A percentile compares a stretch with the other conserved stretches of the same genome.
Evolutionary conservation across 2,888 invertebrate species (phyloP).

Genomic region (Strigamia crassipes): DNA sequence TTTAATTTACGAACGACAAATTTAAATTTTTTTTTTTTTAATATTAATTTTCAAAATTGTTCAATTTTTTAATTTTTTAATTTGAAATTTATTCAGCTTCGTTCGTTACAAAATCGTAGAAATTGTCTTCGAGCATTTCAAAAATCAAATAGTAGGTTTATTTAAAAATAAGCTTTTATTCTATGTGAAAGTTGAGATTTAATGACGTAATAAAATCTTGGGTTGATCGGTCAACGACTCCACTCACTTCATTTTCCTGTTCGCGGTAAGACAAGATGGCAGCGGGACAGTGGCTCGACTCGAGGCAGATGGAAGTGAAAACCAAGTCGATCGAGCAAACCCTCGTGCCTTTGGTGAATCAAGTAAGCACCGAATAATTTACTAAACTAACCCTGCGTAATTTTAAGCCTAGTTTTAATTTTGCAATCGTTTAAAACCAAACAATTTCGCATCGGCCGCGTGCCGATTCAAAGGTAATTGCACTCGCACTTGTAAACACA

Average conservation of each 20-base stretch:
- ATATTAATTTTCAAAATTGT: neutral
- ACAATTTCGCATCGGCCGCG: neutral
- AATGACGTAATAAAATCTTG: neutral
- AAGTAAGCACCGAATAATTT: conserved; percentile 68
- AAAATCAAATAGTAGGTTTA: too few species aligned
- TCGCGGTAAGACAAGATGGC: conserved; percentile 46
- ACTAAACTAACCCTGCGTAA: neutral
- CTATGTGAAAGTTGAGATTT: neutral
- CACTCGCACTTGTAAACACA: neutral
- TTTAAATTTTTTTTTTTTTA: too few species aligned
- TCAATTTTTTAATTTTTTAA: too few species aligned
- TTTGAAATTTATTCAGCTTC: too few species aligned
- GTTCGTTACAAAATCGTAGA: too few species aligned
- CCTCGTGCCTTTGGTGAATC: conserved; percentile 88
- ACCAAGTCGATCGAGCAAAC: conserved; percentile 94
- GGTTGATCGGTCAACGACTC: conserved; percentile 33
- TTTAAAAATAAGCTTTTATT: neutral
- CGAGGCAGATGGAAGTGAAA: conserved; percentile 74
- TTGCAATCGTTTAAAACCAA: neutral
- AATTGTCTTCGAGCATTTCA: too few species aligned
- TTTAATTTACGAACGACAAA: neutral
- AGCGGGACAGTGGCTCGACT: conserved; percentile 49
- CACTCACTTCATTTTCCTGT: conserved; percentile 36
- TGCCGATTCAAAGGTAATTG: conserved; percentile 5
- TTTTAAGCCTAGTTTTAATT: neutral